Conservation (phyloP, 2,113 vertebrate genomes). For the Perca fluviatilis region DNA sequence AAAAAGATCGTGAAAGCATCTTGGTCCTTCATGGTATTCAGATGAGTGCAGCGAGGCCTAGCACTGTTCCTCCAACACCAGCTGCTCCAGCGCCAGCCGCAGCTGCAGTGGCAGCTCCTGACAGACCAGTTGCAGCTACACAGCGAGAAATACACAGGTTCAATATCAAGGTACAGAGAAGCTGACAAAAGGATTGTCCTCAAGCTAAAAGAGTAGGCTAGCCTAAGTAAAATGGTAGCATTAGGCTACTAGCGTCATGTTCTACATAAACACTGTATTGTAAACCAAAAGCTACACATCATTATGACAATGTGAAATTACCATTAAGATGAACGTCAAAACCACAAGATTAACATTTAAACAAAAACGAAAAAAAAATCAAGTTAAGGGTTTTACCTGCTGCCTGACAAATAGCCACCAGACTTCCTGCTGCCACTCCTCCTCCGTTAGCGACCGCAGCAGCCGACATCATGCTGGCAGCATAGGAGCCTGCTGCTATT, state of each 20-base stretch:
- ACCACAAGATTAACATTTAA: too few relatives aligned
- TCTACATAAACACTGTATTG: too few relatives aligned
- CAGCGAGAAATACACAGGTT: not conserved
- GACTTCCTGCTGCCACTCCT: slow-evolving; percentile 55
- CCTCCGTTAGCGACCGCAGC: slow-evolving; percentile 68
- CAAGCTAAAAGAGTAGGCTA: not conserved
- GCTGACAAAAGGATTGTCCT: not conserved
- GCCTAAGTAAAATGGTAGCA: too few relatives aligned
- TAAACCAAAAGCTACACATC: too few relatives aligned
- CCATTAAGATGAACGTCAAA: too few relatives aligned
- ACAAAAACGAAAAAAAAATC: too few relatives aligned
- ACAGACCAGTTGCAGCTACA: slow-evolving; percentile 40
- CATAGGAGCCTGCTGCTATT: slow-evolving; percentile 56
- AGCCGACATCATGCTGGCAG: slow-evolving; percentile 68
- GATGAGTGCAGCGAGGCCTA: not conserved
- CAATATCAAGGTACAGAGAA: not conserved
- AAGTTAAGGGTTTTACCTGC: slow-evolving; percentile 40
- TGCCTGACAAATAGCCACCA: slow-evolving; percentile 63
- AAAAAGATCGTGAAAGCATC: not conserved
- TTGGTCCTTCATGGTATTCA: not conserved
- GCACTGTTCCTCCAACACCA: not conserved
- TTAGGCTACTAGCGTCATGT: too few relatives aligned
- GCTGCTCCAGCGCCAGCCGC: slow-evolving; percentile 15
- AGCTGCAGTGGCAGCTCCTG: not conserved
- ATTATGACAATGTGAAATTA: too few relatives aligned